Conservation (phyloP, 2,113 vertebrate species). For the Tamias sibiricus region DNA sequence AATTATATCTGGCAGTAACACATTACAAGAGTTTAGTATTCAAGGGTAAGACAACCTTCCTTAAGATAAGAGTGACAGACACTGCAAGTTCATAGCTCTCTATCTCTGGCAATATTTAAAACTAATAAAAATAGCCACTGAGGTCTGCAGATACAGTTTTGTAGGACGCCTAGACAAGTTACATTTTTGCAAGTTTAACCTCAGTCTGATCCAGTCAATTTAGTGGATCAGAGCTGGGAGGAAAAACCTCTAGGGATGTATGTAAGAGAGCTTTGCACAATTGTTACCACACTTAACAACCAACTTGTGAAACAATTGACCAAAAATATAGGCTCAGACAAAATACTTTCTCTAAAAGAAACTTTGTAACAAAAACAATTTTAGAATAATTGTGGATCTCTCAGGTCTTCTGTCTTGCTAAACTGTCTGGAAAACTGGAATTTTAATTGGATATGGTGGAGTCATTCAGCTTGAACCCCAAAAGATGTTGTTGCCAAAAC, state of each 20-base stretch:
- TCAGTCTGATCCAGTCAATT: background rate
- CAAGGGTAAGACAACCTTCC: no score
- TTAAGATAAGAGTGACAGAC: background rate
- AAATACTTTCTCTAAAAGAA: slow-evolving; percentile 7
- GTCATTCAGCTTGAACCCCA: slow-evolving; percentile 52
- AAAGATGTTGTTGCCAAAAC: slow-evolving; percentile 33
- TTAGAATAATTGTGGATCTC: slow-evolving; percentile 9
- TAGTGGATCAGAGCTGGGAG: background rate
- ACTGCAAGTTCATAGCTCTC: background rate
- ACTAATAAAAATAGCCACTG: background rate
- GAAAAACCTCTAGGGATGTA: background rate
- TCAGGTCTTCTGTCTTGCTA: slow-evolving; percentile 15
- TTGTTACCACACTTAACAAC: background rate
- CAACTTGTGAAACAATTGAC: background rate
- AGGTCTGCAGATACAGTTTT: background rate
- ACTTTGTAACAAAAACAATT: background rate
- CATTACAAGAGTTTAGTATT: no score
- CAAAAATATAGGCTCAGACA: background rate
- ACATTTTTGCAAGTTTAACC: background rate
- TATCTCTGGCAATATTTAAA: slow-evolving; percentile 24
- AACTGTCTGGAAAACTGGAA: slow-evolving; percentile 3
- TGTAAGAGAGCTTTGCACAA: background rate
- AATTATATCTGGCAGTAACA: no score
- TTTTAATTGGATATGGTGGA: slow-evolving; percentile 21
- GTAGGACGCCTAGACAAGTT: background rate